A percentile compares a stretch with the other conserved stretches of the same genome.
Conservation (phyloP, 2,888 invertebrate species). For the Volucella inflata region DNA sequence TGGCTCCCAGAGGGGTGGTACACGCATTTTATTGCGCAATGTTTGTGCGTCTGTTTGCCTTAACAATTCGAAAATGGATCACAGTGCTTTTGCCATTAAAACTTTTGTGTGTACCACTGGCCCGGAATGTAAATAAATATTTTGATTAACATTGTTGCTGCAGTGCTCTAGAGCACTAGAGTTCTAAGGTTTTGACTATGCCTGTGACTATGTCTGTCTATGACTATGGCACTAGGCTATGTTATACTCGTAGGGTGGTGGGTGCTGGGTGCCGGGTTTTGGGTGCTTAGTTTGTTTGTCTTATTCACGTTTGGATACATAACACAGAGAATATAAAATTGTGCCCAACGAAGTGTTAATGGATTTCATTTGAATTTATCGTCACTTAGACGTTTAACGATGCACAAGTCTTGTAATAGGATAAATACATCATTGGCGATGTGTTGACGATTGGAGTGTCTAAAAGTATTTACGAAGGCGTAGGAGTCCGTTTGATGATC, state of each 20-base stretch:
- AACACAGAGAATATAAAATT: neutral
- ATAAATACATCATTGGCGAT: conserved; percentile 46
- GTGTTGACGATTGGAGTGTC: conserved; percentile 6
- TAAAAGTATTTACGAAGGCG: conserved; percentile 29
- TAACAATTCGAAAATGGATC: conserved; percentile 25
- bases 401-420: conserved; percentile 56
- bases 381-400: conserved; percentile 49
- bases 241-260: no score
- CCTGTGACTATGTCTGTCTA: no score
- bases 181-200: no score
- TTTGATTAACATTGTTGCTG: conserved; percentile 58
- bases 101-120: conserved; percentile 43
- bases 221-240: no score
- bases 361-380: conserved; percentile 60
- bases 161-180: neutral
- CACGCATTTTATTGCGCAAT: conserved; percentile 41
- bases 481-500: no score
- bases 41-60: conserved; percentile 26
- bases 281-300: conserved; percentile 9
- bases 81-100: conserved; percentile 22
- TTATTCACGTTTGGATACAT: neutral
- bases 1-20: neutral
- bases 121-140: conserved; percentile 61
- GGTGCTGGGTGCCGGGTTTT: neutral
- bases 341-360: conserved; percentile 33